Base-by-base conservation (phyloP, 2,888 invertebrate species). In the Habroteleia sp. region DNA sequence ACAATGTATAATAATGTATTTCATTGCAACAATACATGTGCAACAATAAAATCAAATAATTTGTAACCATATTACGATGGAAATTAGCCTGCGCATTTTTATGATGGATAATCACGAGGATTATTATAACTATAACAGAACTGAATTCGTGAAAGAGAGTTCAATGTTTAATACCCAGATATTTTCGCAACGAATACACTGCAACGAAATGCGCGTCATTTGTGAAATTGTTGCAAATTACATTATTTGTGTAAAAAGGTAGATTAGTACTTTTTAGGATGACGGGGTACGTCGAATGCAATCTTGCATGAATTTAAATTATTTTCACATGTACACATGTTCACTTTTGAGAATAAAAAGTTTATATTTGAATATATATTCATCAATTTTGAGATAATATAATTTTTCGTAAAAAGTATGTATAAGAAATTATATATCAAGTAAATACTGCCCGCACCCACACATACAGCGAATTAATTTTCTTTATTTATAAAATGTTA, bases 101-200 rank as follows among this genome's bases (percentile, higher is more conserved):
- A 63, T 50, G 63, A 33, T 41, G 63, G 23, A 50, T 63, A 63
- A 50, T 63, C 50, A 63, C 63, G 63, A 50, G 41, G 23, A 63
- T 63, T 50, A 63, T 60, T 35, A 35, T 50, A 50, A 41, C 20
- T 63, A 41, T 50, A 48, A 39, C 44, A 46, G 39, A 11, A 48
- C 48, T 62, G 56, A 31, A 56, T 56, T 56, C 41, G 42, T 33
- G 56, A 56, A 42, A 42, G 20, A 56, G 13, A 13, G 6, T 20
- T 17, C 20, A 10, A 41, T 29, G 41, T 41, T 56, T 41, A 54
- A 54, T 54, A 11, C 14, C 33, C 20, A 33, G 29, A 54, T 54
- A 33, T 42, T 42, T 58, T 58, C 56, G 23, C 20, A 42, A 58
- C 16, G 44, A 27, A 44, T 44, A 20, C 4, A 20, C n/a, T 20